Base-by-base conservation (phyloP, 1,140 invertebrate species). In the Ectropis grisescens region DNA sequence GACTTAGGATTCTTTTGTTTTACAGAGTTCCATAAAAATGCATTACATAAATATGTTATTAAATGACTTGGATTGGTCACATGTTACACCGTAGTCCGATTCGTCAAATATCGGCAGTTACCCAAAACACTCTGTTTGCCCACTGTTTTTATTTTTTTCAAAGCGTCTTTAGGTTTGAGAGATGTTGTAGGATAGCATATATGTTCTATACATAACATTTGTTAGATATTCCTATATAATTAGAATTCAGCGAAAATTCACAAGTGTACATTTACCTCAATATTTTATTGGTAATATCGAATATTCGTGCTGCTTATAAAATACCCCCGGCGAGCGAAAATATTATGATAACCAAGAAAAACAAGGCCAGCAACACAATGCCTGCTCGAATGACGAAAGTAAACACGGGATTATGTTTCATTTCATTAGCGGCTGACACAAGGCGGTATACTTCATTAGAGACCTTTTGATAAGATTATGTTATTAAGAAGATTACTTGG, bases 341-440 rank as follows among this genome's bases (percentile, higher is more conserved):
- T 50, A 47, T 50, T 55, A 33, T 50, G 31, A 44, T 53, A 45
- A 53, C 41, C 39, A 46, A 37, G 26, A 28, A 22, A 26, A 51
- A 44, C 19, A 4, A 22, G 4, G 4, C 4, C 19, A 9, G 4
- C 4, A 22, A 22, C 19, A 22, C 19, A 22, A 22, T 22, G 9
- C 19, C 9, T 22, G 40, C 14, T 44, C 33, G 9, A 45, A 33
- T 29, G 34, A 33, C 12, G 28, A 43, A 43, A 48, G 41, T 41
- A 47, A 50, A 44, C 43, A 43, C n/a, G 27, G 36, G 30, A 45
- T 53, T 45, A 41, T 41, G 33, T 58, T 53, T 34, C 37, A 33
- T 50, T 55, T 51, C 44, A 54, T 50, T 54, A 51, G 37, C 35
- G 40, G 35, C 26, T 29, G 38, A 43, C n/a, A n/a, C n/a, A n/a